Conservation (phyloP, 2,113 vertebrate species). For the Orcinus orca region DNA sequence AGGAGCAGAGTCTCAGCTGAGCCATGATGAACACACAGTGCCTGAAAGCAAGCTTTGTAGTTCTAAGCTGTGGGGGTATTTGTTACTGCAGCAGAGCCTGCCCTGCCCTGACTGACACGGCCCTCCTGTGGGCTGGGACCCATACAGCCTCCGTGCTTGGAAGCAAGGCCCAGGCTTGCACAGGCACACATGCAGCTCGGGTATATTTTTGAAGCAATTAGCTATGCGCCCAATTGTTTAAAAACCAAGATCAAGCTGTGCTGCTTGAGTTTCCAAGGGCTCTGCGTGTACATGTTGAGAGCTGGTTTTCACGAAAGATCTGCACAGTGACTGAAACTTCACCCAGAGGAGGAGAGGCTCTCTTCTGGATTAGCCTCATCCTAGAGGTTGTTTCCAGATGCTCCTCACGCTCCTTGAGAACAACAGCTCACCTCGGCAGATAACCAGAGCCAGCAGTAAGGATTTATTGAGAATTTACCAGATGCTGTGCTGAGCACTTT, state of each 20-base stretch:
- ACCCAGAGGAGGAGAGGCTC: not conserved
- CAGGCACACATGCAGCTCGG: not conserved
- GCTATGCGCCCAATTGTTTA: not conserved
- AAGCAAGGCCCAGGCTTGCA: not conserved
- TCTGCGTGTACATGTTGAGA: not conserved
- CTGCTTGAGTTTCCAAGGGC: slow-evolving; percentile 12
- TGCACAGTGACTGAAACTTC: not conserved
- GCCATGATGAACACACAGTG: rapidly evolving
- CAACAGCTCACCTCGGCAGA: not conserved
- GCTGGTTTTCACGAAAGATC: not conserved
- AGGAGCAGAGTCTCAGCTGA: not conserved
- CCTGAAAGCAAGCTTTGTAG: not conserved
- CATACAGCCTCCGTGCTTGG: not conserved
- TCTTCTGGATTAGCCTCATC: not conserved
- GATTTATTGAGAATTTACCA: not conserved
- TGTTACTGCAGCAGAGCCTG: not conserved
- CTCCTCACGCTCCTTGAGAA: not conserved
- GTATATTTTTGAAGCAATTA: slow-evolving; percentile 42
- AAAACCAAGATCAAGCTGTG: slow-evolving; percentile 4
- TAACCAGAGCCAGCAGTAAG: not conserved
- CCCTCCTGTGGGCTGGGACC: rapidly evolving
- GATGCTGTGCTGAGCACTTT: no score
- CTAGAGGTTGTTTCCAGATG: not conserved
- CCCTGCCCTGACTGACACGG: not conserved
- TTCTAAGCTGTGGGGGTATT: not conserved